Conservation (phyloP, 2,113 vertebrate species). For the Aleadryas rufinucha region DNA sequence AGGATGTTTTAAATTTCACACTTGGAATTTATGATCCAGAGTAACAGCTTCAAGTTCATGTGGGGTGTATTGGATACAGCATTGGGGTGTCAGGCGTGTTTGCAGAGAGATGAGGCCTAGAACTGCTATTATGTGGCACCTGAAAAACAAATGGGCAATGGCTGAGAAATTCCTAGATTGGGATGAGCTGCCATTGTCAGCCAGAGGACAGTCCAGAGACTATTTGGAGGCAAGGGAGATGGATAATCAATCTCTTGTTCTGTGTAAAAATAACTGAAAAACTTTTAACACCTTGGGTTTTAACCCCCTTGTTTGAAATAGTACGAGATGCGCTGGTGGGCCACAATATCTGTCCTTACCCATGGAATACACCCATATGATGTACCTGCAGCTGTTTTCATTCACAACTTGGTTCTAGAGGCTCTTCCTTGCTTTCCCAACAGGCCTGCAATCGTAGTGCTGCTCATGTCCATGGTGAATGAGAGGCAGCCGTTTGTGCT, state of each 20-base stretch:
- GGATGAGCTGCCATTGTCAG: background rate
- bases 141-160: background rate
- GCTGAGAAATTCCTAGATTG: rapidly evolving
- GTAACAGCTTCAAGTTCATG: rapidly evolving
- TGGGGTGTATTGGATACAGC: rapidly evolving
- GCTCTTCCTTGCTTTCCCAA: background rate
- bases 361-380: rapidly evolving
- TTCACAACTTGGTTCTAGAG: background rate
- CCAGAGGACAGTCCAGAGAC: background rate
- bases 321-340: background rate
- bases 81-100: background rate
- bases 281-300: background rate
- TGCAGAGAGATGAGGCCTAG: background rate
- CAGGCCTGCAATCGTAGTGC: conserved; percentile 95
- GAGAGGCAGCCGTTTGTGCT: conserved; percentile 95
- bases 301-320: background rate
- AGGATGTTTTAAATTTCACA: background rate
- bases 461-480: conserved; percentile 99
- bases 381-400: rapidly evolving
- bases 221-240: background rate
- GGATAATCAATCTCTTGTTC: rapidly evolving
- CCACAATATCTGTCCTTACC: no score
- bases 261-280: background rate
- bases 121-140: background rate
- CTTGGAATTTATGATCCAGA: rapidly evolving